Evolutionary conservation across 2,888 invertebrate species (phyloP).

Genomic region (Cryptophagus acutangulus): DNA sequence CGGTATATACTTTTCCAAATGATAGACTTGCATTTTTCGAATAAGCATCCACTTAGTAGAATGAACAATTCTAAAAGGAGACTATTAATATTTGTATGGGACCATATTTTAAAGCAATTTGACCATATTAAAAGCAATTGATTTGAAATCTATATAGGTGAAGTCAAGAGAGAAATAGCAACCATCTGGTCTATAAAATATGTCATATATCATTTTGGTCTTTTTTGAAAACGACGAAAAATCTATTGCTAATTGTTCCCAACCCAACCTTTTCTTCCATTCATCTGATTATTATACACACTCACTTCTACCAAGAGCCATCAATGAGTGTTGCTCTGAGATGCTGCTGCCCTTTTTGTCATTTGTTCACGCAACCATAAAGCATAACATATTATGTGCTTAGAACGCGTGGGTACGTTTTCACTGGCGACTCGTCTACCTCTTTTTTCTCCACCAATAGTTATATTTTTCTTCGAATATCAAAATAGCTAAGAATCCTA

Average conservation of each 20-base stretch:
- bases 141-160: constrained; percentile 31
- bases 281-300: constrained; percentile 27
- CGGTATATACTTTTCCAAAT: constrained; percentile 2
- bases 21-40: constrained; percentile 2
- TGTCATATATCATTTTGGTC: constrained; percentile 41
- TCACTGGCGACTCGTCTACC: constrained; percentile 24
- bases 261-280: constrained; percentile 31
- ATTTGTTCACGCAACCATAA: constrained; percentile 41
- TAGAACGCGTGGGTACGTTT: constrained; percentile 25
- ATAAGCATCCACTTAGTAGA: constrained; percentile 20
- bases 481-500: no score
- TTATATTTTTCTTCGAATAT: no score
- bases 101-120: constrained; percentile 47
- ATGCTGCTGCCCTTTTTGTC: constrained; percentile 36
- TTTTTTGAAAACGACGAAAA: constrained; percentile 43
- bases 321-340: constrained; percentile 36
- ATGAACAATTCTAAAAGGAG: constrained; percentile 24
- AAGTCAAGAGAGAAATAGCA: constrained; percentile 23
- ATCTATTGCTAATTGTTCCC: constrained; percentile 44
- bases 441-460: neutral
- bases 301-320: constrained; percentile 30
- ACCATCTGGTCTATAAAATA: constrained; percentile 44
- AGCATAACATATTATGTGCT: constrained; percentile 26
- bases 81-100: constrained; percentile 38
- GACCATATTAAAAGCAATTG: constrained; percentile 46